Conservation (phyloP, 2,888 invertebrate species). For the Seira musarum region DNA sequence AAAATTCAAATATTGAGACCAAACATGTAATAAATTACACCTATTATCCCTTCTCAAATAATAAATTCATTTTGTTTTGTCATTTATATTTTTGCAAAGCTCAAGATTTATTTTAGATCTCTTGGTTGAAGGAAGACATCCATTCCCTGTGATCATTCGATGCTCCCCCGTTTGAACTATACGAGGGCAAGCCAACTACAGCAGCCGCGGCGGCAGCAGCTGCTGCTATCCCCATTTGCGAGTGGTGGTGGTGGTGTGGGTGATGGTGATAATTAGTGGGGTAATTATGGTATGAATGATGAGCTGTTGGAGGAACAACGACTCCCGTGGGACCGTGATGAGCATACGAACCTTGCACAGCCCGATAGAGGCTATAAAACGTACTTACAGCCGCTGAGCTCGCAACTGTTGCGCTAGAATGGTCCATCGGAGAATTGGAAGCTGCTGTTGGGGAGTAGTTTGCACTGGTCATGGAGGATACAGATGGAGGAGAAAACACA, state of each 20-base stretch:
- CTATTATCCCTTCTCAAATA: no score
- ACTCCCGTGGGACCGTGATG: slow-evolving; percentile 49
- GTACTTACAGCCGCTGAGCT: slow-evolving; percentile 58
- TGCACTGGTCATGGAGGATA: slow-evolving; percentile 38
- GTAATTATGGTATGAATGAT: slow-evolving; percentile 55
- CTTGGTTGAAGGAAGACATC: slow-evolving; percentile 54
- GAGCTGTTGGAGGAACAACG: slow-evolving; percentile 54
- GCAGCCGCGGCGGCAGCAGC: slow-evolving; percentile 48
- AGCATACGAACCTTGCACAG: slow-evolving; percentile 52
- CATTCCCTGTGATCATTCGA: slow-evolving; percentile 45
- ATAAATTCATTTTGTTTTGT: no score
- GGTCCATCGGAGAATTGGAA: slow-evolving; percentile 31
- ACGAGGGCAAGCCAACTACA: slow-evolving; percentile 44
- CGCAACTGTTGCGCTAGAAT: slow-evolving; percentile 27
- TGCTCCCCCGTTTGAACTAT: slow-evolving; percentile 16
- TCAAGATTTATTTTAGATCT: slow-evolving; percentile 22
- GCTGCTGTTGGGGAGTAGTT: slow-evolving; percentile 34
- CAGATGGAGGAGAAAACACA: slow-evolving; percentile 29
- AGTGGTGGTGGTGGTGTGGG: slow-evolving; percentile 51
- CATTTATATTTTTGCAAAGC: no score
- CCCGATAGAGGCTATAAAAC: slow-evolving; percentile 62
- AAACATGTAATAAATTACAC: no score
- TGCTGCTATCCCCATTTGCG: slow-evolving; percentile 48
- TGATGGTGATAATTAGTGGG: slow-evolving; percentile 60
- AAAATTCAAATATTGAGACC: no score